These are phyloP conservation scores for Cariama cristata DNA, from an alignment of 2,113 vertebrate species.

Conservation along the genomic window DNA sequence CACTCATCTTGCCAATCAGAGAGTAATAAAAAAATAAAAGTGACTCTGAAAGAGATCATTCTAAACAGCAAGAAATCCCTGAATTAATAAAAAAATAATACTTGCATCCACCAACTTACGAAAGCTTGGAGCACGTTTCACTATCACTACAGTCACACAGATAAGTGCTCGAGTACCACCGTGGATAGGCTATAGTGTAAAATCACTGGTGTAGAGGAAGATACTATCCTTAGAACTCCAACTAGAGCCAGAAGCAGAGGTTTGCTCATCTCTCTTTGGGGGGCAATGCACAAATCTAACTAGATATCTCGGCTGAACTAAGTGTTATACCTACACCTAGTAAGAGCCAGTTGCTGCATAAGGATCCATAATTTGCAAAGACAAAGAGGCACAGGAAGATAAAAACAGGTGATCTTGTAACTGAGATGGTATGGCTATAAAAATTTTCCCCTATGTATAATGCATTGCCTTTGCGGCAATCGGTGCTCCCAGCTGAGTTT, in stretches of 20 bases:
- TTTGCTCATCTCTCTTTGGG: neutral
- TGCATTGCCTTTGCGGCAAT: neutral
- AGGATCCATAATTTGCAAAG: neutral
- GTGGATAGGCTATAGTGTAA: neutral
- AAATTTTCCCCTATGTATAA: neutral
- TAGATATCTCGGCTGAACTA: neutral
- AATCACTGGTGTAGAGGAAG: neutral
- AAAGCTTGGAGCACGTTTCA: neutral
- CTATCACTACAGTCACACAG: neutral
- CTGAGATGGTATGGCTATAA: neutral
- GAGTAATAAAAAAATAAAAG: constrained; percentile 20
- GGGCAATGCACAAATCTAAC: neutral
- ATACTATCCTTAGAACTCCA: neutral
- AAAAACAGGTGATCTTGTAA: neutral
- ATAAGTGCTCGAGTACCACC: neutral
- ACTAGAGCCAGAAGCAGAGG: neutral
- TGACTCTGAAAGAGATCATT: neutral
- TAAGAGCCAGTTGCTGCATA: neutral
- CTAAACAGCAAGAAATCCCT: constrained; percentile 11
- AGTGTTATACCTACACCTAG: neutral
- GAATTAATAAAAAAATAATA: neutral
- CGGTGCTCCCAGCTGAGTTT: neutral
- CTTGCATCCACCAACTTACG: neutral
- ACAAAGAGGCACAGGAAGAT: neutral
- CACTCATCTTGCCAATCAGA: constrained; percentile 41